Evolutionary conservation across 2,113 vertebrate species (phyloP).

Genomic region (Peromyscus californicus): DNA sequence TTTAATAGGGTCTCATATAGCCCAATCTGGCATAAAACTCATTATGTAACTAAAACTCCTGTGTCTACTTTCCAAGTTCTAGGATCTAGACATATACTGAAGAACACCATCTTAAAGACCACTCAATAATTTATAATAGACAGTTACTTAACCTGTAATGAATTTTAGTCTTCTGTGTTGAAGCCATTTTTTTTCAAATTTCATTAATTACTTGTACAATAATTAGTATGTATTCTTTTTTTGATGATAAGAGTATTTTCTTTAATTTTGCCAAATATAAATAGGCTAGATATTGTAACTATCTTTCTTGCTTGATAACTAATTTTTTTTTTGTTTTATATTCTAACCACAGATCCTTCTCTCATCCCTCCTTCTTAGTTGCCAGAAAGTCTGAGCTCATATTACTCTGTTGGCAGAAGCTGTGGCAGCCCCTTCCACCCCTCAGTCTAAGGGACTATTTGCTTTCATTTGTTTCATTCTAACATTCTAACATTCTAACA

Average conservation of each 20-base stretch:
- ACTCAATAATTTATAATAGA: conserved; percentile 19
- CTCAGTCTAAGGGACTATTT: background rate
- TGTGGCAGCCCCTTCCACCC: background rate
- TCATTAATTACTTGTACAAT: background rate
- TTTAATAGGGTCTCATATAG: background rate
- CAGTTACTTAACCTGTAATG: background rate
- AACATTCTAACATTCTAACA: background rate
- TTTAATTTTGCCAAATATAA: too few relatives aligned
- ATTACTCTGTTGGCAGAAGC: background rate
- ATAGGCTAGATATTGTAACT: too few relatives aligned
- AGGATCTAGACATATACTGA: background rate
- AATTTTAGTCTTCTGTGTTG: conserved; percentile 28
- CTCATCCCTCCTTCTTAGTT: background rate
- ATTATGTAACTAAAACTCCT: background rate
- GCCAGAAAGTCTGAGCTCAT: background rate
- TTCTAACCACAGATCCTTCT: too few relatives aligned
- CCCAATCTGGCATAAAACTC: too few relatives aligned
- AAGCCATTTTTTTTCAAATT: background rate
- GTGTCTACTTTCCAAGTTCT: background rate
- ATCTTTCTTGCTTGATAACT: too few relatives aligned
- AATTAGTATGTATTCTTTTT: too few relatives aligned
- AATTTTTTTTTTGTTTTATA: too few relatives aligned
- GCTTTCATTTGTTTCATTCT: background rate
- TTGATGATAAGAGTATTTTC: too few relatives aligned
- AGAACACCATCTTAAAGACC: background rate